Evolutionary conservation across 2,113 vertebrate genomes (phyloP).

Genomic region (Pelecanoides urinatrix): DNA sequence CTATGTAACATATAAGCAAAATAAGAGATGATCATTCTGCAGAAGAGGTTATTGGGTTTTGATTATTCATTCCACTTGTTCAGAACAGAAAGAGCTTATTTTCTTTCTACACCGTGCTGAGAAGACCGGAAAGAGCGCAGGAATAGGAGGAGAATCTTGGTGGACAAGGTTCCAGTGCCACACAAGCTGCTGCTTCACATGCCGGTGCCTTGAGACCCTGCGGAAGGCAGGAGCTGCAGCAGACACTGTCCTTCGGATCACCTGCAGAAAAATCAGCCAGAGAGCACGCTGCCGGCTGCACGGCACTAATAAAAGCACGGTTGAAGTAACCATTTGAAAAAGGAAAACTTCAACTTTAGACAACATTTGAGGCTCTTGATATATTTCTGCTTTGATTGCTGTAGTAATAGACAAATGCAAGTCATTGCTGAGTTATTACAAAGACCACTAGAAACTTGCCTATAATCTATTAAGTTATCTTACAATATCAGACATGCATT

Average conservation of each 20-base stretch:
- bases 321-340: not conserved
- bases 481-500: not conserved
- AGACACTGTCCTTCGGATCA: not conserved
- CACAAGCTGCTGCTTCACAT: not conserved
- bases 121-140: fast-evolving
- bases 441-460: not conserved
- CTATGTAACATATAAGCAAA: not conserved
- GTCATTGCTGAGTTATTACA: not conserved
- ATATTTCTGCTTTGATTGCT: not conserved
- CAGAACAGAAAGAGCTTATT: not conserved
- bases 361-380: not conserved
- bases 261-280: not conserved
- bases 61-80: not conserved
- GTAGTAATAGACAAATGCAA: not conserved
- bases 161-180: not conserved
- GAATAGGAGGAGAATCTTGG: not conserved
- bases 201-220: fast-evolving
- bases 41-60: not conserved
- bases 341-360: not conserved
- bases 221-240: not conserved
- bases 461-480: not conserved
- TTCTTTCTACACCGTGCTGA: not conserved
- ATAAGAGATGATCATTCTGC: not conserved
- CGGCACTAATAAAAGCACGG: fast-evolving
- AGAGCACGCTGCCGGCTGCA: not conserved